phyloP scores from a whole-genome alignment of 2,113 vertebrate species.

The Protobothrops mucrosquamatus region DNA sequence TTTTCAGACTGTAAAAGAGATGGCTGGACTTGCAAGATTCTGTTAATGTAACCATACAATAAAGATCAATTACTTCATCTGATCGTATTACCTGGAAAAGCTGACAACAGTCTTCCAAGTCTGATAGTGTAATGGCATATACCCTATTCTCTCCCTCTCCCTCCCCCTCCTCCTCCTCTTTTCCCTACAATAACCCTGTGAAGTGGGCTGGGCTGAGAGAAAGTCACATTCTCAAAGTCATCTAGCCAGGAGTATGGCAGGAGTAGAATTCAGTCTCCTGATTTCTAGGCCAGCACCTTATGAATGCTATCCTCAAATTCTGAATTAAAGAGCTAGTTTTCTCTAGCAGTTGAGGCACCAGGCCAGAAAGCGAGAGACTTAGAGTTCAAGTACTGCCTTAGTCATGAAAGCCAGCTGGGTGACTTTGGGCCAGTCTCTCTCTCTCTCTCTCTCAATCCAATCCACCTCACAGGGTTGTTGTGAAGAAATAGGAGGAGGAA shows the following conservation, averaged over 20 bases:
- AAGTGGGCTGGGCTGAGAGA: neutral
- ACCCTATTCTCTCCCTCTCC: neutral
- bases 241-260: neutral
- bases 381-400: neutral
- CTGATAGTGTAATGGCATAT: neutral
- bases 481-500: neutral
- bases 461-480: neutral
- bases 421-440: neutral
- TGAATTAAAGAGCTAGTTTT: neutral
- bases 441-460: neutral
- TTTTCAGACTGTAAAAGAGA: neutral
- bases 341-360: neutral
- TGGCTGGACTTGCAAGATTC: neutral
- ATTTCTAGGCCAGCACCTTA: neutral
- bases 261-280: neutral
- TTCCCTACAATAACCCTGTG: neutral
- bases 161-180: neutral
- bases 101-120: neutral
- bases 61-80: neutral
- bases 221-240: neutral
- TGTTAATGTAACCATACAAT: neutral
- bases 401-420: neutral
- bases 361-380: neutral
- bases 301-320: neutral
- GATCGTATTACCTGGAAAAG: neutral